These are phyloP conservation scores for Yponomeuta malinellus DNA, from an alignment of 2,888 invertebrate species.

Conservation along the genomic window DNA sequence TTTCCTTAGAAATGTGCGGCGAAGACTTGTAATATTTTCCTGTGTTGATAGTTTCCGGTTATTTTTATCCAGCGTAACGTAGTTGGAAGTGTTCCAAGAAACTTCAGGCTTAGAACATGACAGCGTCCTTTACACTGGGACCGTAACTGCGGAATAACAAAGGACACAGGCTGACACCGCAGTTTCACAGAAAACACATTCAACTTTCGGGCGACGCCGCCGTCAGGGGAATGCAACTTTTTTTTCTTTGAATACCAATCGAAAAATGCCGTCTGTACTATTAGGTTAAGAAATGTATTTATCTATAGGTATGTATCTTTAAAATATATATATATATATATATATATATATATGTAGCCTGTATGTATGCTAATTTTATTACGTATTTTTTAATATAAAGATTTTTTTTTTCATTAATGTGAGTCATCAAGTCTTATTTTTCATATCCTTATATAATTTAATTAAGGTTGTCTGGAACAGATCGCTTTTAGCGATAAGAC, in stretches of 20 bases:
- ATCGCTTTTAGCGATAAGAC: too few species aligned
- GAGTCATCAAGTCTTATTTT: too few species aligned
- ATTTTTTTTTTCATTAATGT: too few species aligned
- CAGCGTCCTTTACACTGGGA: slow-evolving; percentile 43
- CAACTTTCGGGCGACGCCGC: slow-evolving; percentile 7
- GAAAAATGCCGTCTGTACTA: background rate
- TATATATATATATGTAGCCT: too few species aligned
- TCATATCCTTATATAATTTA: too few species aligned
- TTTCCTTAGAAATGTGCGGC: slow-evolving; percentile 17
- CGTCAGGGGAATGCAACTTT: background rate
- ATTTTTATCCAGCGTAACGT: slow-evolving; percentile 40
- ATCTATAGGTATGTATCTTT: too few species aligned
- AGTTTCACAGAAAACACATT: slow-evolving; percentile 23
- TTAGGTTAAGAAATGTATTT: too few species aligned
- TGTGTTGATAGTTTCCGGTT: slow-evolving; percentile 41
- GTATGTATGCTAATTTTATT: too few species aligned
- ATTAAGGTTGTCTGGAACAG: too few species aligned
- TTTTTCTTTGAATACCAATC: background rate
- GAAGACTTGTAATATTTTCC: slow-evolving; percentile 37
- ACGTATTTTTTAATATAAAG: too few species aligned
- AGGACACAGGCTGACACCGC: slow-evolving; percentile 30
- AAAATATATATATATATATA: too few species aligned
- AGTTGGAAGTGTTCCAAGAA: slow-evolving; percentile 60
- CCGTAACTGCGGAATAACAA: slow-evolving; percentile 34
- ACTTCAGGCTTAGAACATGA: slow-evolving; percentile 45